Percentiles rank a stretch among this genome's conserved stretches.
phyloP scores from a whole-genome alignment of 2,797 vertebrate genomes.

The Falco peregrinus region DNA sequence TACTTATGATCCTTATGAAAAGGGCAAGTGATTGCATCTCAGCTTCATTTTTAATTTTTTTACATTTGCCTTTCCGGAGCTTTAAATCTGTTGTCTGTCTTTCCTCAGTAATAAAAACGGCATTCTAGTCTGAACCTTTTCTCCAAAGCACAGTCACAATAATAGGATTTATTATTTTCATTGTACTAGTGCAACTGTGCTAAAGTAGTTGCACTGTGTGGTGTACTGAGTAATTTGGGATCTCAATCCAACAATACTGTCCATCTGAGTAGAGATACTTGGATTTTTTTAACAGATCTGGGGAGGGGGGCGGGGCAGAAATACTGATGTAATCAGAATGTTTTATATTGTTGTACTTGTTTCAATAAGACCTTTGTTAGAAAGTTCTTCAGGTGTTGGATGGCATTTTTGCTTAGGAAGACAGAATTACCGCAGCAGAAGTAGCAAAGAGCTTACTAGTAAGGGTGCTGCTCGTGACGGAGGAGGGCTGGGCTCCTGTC shows the following conservation, averaged over 20 bases:
- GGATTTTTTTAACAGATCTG: neutral
- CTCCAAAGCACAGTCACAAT: neutral
- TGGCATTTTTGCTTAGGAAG: neutral
- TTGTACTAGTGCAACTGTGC: neutral
- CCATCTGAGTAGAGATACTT: neutral
- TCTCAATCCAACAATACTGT: neutral
- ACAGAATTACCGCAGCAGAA: neutral
- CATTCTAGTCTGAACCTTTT: neutral
- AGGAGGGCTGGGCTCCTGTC: neutral
- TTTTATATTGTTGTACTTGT: neutral
- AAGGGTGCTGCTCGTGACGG: neutral
- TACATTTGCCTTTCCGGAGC: neutral
- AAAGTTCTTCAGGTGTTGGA: neutral
- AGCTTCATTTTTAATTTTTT: neutral
- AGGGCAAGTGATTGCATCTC: neutral
- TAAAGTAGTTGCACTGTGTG: neutral
- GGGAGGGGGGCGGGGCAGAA: neutral
- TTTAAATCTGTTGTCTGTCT: neutral
- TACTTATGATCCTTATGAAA: neutral
- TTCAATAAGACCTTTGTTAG: neutral
- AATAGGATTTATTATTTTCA: conserved; percentile 5
- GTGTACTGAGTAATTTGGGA: neutral
- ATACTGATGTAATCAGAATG: neutral
- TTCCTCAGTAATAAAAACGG: neutral
- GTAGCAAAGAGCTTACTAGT: neutral